phyloP scores from a whole-genome alignment of 2,888 invertebrate genomes.

The Choristoneura rosaceana region DNA sequence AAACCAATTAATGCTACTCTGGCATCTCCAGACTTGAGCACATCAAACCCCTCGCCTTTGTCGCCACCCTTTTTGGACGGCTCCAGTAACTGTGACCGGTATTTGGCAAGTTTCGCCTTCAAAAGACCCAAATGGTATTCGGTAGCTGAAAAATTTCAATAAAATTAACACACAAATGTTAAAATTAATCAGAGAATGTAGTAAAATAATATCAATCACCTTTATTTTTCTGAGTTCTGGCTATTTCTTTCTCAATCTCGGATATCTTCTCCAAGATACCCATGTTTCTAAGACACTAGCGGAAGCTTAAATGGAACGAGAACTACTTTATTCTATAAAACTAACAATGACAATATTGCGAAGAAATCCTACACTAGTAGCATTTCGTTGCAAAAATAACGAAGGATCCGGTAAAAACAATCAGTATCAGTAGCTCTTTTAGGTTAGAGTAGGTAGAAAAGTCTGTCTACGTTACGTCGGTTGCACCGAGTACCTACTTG shows the following conservation, averaged over 20 bases:
- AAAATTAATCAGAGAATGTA: background rate
- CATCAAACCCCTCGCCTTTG: slow-evolving; percentile 99
- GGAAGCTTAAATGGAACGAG: slow-evolving; percentile 27
- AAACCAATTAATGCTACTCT: slow-evolving; percentile 99
- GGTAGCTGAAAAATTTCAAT: slow-evolving; percentile 89
- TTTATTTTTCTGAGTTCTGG: slow-evolving; percentile 99
- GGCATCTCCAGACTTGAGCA: slow-evolving; percentile 99
- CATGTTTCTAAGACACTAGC: slow-evolving; percentile 85
- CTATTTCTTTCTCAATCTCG: slow-evolving; percentile 99
- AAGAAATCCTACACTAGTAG: slow-evolving; percentile 22
- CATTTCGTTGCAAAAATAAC: slow-evolving; percentile 44
- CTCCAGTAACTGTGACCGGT: slow-evolving; percentile 96
- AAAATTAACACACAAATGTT: slow-evolving; percentile 2
- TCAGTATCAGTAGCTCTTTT: slow-evolving; percentile 26
- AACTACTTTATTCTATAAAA: slow-evolving; percentile 41
- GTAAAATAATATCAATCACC: slow-evolving; percentile 82
- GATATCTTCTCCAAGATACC: slow-evolving; percentile 99
- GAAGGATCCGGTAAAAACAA: slow-evolving; percentile 44
- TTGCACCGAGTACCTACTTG: background rate
- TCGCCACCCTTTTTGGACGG: slow-evolving; percentile 95
- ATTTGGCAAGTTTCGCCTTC: slow-evolving; percentile 98
- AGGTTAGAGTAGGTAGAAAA: slow-evolving; percentile 23
- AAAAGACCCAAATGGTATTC: slow-evolving; percentile 99
- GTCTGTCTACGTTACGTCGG: slow-evolving; percentile 23
- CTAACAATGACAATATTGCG: slow-evolving; percentile 5